These are phyloP conservation scores for Porites lobata DNA, from an alignment of 92 coral and sea anemone species.

Conservation along the genomic window DNA sequence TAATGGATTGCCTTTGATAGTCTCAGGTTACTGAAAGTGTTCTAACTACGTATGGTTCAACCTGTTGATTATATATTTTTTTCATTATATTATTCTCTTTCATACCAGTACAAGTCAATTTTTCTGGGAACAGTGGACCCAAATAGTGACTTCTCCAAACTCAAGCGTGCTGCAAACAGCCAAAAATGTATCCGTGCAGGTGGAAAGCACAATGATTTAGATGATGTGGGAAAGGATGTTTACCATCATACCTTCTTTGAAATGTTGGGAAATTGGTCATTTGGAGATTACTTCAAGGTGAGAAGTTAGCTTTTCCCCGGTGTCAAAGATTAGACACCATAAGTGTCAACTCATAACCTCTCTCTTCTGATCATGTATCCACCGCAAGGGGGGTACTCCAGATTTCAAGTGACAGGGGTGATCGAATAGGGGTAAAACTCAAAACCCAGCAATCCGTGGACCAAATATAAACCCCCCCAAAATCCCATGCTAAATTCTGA, in stretches of 20 bases:
- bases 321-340: too few species aligned
- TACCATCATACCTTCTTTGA: conserved; percentile 99
- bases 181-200: conserved; percentile 98
- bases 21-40: too few species aligned
- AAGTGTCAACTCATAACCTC: neutral
- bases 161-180: conserved; percentile 93
- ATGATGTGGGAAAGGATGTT: conserved; percentile 98
- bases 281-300: conserved; percentile 98
- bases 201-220: conserved; percentile 95
- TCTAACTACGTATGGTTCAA: neutral
- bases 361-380: too few species aligned
- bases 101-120: conserved; percentile 83
- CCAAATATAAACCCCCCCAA: too few species aligned
- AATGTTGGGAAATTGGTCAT: conserved; percentile 99
- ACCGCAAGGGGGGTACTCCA: too few species aligned
- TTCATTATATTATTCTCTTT: neutral
- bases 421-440: too few species aligned
- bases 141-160: conserved; percentile 88
- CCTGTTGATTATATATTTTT: neutral
- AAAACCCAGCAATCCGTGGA: too few species aligned
- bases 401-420: too few species aligned
- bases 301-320: neutral
- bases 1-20: too few species aligned
- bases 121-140: conserved; percentile 98
- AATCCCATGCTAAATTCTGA: too few species aligned